phyloP scores from a whole-genome alignment of 2,113 vertebrate species.

The Micronisus gabar region DNA sequence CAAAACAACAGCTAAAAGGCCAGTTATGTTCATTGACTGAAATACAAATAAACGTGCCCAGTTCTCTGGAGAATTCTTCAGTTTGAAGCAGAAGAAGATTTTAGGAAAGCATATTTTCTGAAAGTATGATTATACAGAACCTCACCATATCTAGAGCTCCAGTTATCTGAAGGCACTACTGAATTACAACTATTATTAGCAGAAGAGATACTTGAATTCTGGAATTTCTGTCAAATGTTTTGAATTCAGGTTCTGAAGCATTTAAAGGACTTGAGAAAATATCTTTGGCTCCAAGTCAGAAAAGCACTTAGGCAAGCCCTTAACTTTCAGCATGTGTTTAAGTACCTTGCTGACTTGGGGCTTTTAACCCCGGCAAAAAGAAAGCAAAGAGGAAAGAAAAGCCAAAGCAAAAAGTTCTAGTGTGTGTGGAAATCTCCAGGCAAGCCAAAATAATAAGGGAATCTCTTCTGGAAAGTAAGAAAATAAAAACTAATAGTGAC shows the following conservation, averaged over 20 bases:
- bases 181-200: slow-evolving; percentile 28
- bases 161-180: background rate
- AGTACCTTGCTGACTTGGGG: slow-evolving; percentile 57
- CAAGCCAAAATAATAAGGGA: background rate
- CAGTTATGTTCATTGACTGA: slow-evolving; percentile 16
- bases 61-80: background rate
- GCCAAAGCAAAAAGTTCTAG: background rate
- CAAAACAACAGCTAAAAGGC: slow-evolving; percentile 26
- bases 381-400: slow-evolving; percentile 5
- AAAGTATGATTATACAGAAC: background rate
- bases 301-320: slow-evolving; percentile 60
- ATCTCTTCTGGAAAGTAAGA: too few relatives aligned
- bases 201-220: slow-evolving; percentile 46
- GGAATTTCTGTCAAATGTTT: slow-evolving; percentile 29
- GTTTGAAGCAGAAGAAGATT: background rate
- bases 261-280: slow-evolving; percentile 51
- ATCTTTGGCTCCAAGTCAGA: slow-evolving; percentile 56
- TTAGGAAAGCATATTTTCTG: background rate
- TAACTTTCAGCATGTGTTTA: slow-evolving; percentile 64
- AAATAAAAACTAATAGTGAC: too few relatives aligned
- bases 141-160: background rate
- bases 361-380: slow-evolving; percentile 22
- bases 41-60: background rate
- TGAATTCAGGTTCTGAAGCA: slow-evolving; percentile 34
- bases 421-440: background rate